Evolutionary conservation across 2,888 invertebrate species (phyloP), one percentile per base, ranked within the genome.

Genomic region (Cantharis flavilabris): DNA sequence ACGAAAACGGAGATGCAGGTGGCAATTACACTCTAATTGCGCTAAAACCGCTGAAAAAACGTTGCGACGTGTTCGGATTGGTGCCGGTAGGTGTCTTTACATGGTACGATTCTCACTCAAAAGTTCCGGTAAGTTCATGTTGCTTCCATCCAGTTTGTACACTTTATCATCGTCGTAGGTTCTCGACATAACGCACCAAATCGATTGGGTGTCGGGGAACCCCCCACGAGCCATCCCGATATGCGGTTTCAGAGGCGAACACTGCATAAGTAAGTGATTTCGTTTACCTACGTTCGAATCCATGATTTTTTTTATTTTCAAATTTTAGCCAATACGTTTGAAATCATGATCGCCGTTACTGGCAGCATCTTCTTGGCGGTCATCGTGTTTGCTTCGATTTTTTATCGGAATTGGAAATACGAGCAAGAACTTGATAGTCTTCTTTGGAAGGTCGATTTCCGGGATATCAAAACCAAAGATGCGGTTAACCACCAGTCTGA

Each of bases 361-460:
- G 96, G 97, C 0, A 94, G 95, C 2, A 91, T 95, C 3, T 86
- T 94, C 13, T 89, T 96, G 0, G 89, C 96, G 5, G 87, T 96
- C 62, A 89, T 92, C 0, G 89, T 96, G 3, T 93, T 95, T n/a
- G 92, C 93, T 0, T 89, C 96, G 75, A 92, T 96, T 0, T 89
- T 96, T 11, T 96, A 94, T 89, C 93, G 97, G 77, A 97, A 97
- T 87, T 97, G 97, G 97, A 93, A 93, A 62, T 97, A 98, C 88
- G 97, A 98, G 86, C 97, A 97, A 85, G 97, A 97, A 85, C 90
- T 98, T 81, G 97, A 97, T 86, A 97, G 96, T 74, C 89, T 98
- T 62, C 90, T 98, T 62, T 98, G 98, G 98, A 97, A 97, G 89
- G 95, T 98, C 76, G 97, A 98, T 89, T 97, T 94, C 89, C 93